Conservation (phyloP, 2,888 invertebrate species). For the Heteromurus nitidus region DNA sequence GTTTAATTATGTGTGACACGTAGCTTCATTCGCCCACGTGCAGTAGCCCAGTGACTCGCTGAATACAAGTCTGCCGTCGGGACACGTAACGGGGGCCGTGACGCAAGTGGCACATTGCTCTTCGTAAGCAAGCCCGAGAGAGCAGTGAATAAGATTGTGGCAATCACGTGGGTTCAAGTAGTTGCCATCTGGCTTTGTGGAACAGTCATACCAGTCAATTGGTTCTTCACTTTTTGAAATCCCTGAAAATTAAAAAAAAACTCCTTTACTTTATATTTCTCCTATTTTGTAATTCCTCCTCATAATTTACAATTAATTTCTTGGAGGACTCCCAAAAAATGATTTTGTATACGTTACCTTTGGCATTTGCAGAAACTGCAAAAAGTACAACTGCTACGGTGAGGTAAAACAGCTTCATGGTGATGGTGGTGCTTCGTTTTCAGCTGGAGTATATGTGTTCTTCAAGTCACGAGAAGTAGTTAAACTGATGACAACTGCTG, state of each 20-base stretch:
- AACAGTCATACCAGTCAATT: slow-evolving; percentile 6
- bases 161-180: neutral
- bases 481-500: no score
- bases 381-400: neutral
- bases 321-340: neutral
- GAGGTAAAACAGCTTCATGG: neutral
- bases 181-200: neutral
- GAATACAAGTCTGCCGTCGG: neutral
- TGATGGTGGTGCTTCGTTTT: no score
- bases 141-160: neutral
- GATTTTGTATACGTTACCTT: neutral
- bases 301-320: no score
- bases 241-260: neutral
- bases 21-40: neutral
- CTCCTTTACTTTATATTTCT: neutral
- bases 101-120: neutral
- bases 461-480: no score
- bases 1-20: no score
- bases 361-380: neutral
- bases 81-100: neutral
- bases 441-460: no score
- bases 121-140: neutral
- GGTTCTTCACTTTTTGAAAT: neutral
- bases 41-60: neutral
- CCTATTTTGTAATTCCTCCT: no score